Base-by-base conservation (phyloP, 2,113 vertebrate genomes). In the Dascyllus trimaculatus region DNA sequence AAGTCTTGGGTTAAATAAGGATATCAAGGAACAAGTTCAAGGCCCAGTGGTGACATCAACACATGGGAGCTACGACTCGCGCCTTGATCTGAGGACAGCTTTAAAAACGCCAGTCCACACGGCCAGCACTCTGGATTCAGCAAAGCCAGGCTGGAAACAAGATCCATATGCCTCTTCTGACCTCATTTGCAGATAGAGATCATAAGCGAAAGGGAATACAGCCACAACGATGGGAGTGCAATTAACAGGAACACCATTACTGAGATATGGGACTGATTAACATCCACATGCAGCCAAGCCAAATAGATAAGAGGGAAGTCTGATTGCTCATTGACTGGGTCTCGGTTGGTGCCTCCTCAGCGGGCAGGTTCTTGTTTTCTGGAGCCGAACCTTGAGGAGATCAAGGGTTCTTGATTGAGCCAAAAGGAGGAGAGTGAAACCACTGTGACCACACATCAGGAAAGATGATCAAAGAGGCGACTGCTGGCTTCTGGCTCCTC, bases 141-240 rank as follows among this genome's bases (percentile, higher is more conserved):
- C 2, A 13, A 35, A 60, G 64, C 69, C 57, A 19, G 32, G 15
- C 71, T 63, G 52, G 63, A 84, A 91, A 91, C 76, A 14, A 72
- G 78, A 85, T 72, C 83, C 80, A 76, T 74, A 46, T 81, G 88
- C 67, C 69, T 89, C 32, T 84, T 63, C 84, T 86, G 86, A 90
- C 88, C 81, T 88, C 88, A 88, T 91, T 82, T 86, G 56, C 64
- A 84, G 92, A 93, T 92, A 91, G 67, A 40, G 85, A 92, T 92
- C 89, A 75, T 54, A 83, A 78, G 61, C 11, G 57, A 88, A 85
- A 89, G 82, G 49, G 69, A 80, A 86, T 83, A 78, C 73, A 46
- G 77, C 78, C 82, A 84, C 72, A 85, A 77, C 43, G 76, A 85
- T 71, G 67, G 61, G 58, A 84, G 77, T 6, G 81, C 82, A 90